Conservation (phyloP, 2,113 vertebrate genomes). For the Lota lota region DNA sequence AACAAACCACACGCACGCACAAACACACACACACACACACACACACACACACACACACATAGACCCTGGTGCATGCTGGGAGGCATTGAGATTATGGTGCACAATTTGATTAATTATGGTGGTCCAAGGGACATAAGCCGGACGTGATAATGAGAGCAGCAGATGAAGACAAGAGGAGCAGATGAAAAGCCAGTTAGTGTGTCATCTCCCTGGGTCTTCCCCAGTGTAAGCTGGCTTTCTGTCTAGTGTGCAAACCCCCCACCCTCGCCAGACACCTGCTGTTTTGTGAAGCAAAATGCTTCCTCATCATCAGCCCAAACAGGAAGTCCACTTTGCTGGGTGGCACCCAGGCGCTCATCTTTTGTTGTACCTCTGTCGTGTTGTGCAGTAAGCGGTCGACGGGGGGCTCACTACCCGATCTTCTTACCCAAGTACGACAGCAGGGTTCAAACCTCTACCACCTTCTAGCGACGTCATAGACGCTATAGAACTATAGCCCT, state of each 20-base stretch:
- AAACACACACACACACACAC: neutral
- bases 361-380: neutral
- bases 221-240: conserved; percentile 47
- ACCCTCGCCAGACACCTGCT: conserved; percentile 37
- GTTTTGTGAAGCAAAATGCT: conserved; percentile 24
- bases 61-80: conserved; percentile 44
- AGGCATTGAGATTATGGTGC: conserved; percentile 63
- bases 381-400: too few relatives aligned
- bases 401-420: too few relatives aligned
- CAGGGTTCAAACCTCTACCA: too few relatives aligned
- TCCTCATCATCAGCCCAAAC: neutral
- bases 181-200: conserved; percentile 52
- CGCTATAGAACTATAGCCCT: too few relatives aligned
- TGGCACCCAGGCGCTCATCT: neutral
- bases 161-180: conserved; percentile 48
- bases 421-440: too few relatives aligned
- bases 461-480: too few relatives aligned
- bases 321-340: neutral
- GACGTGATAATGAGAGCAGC: conserved; percentile 53
- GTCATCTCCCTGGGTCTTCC: conserved; percentile 19
- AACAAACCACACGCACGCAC: neutral
- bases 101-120: conserved; percentile 66
- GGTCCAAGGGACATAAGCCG: conserved; percentile 65
- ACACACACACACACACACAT: conserved; percentile 8
- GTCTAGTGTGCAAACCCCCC: conserved; percentile 51